Evolutionary conservation across 2,888 invertebrate genomes (phyloP), one percentile per base, ranked within the genome.

Genomic region (Ypsolopha scabrella): DNA sequence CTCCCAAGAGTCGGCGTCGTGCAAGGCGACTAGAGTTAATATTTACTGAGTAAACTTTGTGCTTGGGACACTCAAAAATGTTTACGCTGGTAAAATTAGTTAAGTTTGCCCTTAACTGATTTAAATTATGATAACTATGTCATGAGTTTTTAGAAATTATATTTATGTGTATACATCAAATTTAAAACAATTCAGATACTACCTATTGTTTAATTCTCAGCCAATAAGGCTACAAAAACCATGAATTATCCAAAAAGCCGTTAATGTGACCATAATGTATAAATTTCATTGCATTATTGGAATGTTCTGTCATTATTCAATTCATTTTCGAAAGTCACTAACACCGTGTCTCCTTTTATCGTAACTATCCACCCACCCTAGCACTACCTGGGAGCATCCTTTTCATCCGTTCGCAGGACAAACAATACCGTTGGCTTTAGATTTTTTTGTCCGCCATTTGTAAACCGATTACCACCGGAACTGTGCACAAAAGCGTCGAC

Each of bases 391-490:
- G 70, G 61, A 64, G 61, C 64, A 71, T 74, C 70, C 68, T 65
- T 72, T 75, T 68, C 64, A 72, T 75, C 67, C 67, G 65, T 72
- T 73, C 65, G 57, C 62, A 62, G 59, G 58, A 58, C 68, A 65
- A 71, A 80, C 75, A 79, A 79, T 72, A 53, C 64, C 60, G 59
- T 63, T 62, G 65, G 62, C 58, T 65, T 63, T 61, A 58, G 58
- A 55, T 70, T 75, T 80, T 76, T 78, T 75, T 66, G 67, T 62
- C 67, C 60, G 57, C 66, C 65, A 69, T 79, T 72, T 73, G 74
- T 80, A 60, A 70, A 73, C 58, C 72, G 74, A 76, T 82, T 77
- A 80, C 74, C 68, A 73, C 74, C 81, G 85, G 83, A 81, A 76
- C 76, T 77, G 60, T 60, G 68, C 66, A 82, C 81, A 85, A 82